Conservation (phyloP, 2,113 vertebrate genomes). For the Campylorhamphus procurvoides region DNA sequence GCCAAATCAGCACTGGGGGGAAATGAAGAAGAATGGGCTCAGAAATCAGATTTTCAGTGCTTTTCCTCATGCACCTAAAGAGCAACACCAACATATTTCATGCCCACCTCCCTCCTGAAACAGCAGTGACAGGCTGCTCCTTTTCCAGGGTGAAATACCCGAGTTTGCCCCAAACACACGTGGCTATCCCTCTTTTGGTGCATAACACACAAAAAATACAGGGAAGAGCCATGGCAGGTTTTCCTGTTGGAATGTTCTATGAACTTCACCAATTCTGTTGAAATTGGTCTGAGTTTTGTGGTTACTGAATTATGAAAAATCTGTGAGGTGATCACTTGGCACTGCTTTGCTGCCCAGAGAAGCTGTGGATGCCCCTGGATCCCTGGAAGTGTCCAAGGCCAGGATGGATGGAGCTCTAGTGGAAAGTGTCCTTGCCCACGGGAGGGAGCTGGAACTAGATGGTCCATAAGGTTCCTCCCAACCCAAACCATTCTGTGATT, state of each 20-base stretch:
- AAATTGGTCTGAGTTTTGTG: accelerated
- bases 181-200: background rate
- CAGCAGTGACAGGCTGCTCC: background rate
- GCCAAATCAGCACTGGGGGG: background rate
- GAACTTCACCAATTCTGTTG: background rate
- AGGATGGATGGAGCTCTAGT: background rate
- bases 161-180: background rate
- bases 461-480: background rate
- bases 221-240: background rate
- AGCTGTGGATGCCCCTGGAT: background rate
- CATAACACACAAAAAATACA: background rate
- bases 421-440: background rate
- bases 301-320: background rate
- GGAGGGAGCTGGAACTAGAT: background rate
- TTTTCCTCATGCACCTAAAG: background rate
- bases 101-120: accelerated
- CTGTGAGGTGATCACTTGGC: background rate
- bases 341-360: background rate
- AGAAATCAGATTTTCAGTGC: background rate
- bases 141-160: background rate
- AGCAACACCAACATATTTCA: background rate
- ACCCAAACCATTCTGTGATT: background rate
- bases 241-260: background rate
- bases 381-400: background rate
- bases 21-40: background rate